phyloP scores from a whole-genome alignment of 1,140 invertebrate genomes.

The Metaphire vulgaris region DNA sequence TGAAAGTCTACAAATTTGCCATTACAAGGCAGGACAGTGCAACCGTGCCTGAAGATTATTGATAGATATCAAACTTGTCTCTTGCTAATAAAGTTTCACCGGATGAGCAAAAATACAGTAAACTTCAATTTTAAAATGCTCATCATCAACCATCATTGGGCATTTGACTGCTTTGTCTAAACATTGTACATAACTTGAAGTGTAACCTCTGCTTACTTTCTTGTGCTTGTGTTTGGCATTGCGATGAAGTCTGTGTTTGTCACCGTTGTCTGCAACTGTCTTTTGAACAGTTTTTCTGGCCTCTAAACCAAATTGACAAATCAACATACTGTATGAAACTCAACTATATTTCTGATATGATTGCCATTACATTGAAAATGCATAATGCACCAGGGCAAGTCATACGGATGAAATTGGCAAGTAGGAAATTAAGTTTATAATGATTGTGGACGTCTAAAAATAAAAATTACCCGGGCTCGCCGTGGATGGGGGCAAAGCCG shows the following conservation, averaged over 20 bases:
- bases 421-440: too few relatives aligned
- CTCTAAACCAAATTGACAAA: conserved; percentile 2
- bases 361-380: neutral
- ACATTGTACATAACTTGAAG: neutral
- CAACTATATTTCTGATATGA: neutral
- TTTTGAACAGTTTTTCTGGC: neutral
- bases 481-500: conserved; percentile 29
- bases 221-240: neutral
- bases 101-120: neutral
- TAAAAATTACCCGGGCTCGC: neutral
- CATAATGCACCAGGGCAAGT: neutral
- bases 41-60: too few relatives aligned
- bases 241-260: neutral
- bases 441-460: neutral
- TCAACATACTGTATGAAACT: neutral
- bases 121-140: neutral
- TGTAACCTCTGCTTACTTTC: neutral
- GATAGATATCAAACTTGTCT: too few relatives aligned
- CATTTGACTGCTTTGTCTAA: neutral
- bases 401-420: neutral
- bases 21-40: too few relatives aligned
- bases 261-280: neutral
- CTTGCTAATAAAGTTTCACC: neutral
- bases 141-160: neutral
- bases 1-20: too few relatives aligned